phyloP scores from a whole-genome alignment of 2,888 invertebrate species.

The Perdita meconis region DNA sequence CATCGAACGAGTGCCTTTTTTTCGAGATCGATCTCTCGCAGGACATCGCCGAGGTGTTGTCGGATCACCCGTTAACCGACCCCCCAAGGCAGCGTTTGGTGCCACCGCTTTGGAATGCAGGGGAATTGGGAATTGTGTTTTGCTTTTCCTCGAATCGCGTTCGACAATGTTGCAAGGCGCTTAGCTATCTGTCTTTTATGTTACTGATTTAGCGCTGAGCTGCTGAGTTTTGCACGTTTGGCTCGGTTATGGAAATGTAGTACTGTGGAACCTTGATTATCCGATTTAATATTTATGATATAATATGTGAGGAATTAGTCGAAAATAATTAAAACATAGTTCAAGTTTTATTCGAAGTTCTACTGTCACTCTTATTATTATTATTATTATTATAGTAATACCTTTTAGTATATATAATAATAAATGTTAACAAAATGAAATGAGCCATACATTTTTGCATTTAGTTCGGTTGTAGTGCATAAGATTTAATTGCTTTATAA shows the following conservation, averaged over 20 bases:
- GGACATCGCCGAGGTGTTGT: background rate
- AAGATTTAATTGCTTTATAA: no score
- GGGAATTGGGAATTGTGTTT: constrained; percentile 25
- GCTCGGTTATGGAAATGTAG: background rate
- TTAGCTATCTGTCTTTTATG: constrained; percentile 5
- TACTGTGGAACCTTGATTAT: no score
- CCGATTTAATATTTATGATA: no score
- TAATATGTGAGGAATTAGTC: no score
- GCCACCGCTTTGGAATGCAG: constrained; percentile 24
- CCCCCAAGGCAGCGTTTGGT: constrained; percentile 11
- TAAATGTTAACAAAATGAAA: no score
- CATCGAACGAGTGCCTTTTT: background rate
- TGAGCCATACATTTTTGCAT: no score
- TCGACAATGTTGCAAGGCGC: background rate
- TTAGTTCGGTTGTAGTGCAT: no score
- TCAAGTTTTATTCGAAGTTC: no score
- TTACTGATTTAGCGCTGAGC: background rate
- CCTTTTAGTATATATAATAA: no score
- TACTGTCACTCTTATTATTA: no score
- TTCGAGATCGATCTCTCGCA: background rate
- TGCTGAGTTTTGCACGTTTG: background rate
- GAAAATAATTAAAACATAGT: no score
- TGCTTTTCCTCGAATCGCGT: constrained; percentile 31
- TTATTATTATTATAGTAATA: no score
- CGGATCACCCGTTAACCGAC: constrained; percentile 1